Conservation (phyloP, 2,797 vertebrate species). For the Halcyon smyrnensis region DNA sequence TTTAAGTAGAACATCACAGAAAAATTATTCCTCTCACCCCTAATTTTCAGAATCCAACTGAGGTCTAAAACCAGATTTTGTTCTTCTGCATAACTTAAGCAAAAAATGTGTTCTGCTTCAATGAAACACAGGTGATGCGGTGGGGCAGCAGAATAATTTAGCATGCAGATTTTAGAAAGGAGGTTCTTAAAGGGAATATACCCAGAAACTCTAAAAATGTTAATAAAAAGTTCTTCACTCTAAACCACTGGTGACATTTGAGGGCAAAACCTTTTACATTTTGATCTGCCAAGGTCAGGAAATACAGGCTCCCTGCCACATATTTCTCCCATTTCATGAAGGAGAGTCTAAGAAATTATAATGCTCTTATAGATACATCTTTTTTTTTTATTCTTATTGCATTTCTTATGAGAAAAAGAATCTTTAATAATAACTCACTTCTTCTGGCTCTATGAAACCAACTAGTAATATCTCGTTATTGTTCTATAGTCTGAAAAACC, state of each 20-base stretch:
- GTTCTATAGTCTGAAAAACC: conserved; percentile 8
- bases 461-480: conserved; percentile 12
- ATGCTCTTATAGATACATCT: background rate
- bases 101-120: conserved; percentile 44
- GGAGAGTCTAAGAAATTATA: conserved; percentile 23
- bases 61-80: background rate
- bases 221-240: conserved; percentile 51
- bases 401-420: conserved; percentile 37
- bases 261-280: conserved; percentile 55
- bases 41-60: background rate
- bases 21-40: background rate
- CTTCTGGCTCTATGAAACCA: background rate
- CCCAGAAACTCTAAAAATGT: conserved; percentile 58
- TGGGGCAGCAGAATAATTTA: conserved; percentile 41
- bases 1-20: background rate
- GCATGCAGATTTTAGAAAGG: conserved; percentile 32
- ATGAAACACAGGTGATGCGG: conserved; percentile 10
- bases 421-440: conserved; percentile 55
- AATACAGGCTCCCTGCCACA: background rate
- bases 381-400: background rate
- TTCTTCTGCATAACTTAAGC: conserved; percentile 35
- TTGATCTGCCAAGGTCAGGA: conserved; percentile 48
- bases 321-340: conserved; percentile 29
- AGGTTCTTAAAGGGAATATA: conserved; percentile 44
- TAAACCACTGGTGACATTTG: conserved; percentile 31